Evolutionary conservation across 2,113 vertebrate species (phyloP).

Genomic region (Zingel zingel): DNA sequence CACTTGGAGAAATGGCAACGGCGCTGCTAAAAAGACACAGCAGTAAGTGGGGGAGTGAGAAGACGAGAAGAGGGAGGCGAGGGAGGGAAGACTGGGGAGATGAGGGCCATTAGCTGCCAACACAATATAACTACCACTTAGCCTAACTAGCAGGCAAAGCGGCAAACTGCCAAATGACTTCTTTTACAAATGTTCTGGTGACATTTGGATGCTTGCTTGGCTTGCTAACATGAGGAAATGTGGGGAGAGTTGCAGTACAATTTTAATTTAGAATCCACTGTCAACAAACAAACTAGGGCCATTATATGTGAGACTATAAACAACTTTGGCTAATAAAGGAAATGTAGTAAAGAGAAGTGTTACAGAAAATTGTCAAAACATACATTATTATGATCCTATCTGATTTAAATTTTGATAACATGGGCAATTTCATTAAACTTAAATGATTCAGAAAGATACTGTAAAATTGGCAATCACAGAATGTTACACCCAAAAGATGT

Average conservation of each 20-base stretch:
- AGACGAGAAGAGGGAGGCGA: conserved; percentile 53
- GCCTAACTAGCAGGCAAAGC: conserved; percentile 68
- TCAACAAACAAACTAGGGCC: conserved; percentile 29
- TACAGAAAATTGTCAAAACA: background rate
- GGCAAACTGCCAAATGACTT: conserved; percentile 73
- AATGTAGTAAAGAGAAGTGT: background rate
- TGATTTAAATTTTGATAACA: background rate
- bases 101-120: conserved; percentile 76
- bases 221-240: conserved; percentile 40
- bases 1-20: conserved; percentile 75
- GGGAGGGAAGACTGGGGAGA: conserved; percentile 64
- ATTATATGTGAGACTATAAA: background rate
- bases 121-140: conserved; percentile 74
- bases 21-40: conserved; percentile 79
- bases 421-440: background rate
- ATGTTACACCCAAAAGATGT: background rate
- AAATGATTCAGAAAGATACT: no score
- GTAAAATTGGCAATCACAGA: background rate
- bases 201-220: conserved; percentile 58
- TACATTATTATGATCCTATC: background rate
- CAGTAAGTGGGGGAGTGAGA: conserved; percentile 70
- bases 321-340: background rate
- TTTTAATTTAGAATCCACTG: conserved; percentile 49
- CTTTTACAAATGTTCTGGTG: conserved; percentile 57
- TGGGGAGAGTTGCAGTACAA: conserved; percentile 42